phyloP scores from a whole-genome alignment of 1,140 invertebrate genomes.

The Rhyzopertha dominica region DNA sequence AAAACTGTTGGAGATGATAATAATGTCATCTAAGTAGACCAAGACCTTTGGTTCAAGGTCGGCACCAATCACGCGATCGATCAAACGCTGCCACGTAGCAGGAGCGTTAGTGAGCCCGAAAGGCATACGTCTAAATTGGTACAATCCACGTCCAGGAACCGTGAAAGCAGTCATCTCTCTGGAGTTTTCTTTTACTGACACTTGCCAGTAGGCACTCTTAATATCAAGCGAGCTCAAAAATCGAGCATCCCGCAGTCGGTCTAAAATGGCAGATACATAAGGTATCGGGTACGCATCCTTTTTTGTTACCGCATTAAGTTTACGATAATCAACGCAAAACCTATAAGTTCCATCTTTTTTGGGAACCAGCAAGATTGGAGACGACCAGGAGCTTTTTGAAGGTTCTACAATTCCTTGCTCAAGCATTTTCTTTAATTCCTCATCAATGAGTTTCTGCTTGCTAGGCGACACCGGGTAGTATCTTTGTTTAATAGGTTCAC shows the following conservation, averaged over 20 bases:
- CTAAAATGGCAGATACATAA: not conserved
- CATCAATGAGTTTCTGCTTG: slow-evolving; percentile 10
- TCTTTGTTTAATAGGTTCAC: slow-evolving; percentile 3
- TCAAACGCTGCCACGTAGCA: slow-evolving; percentile 5
- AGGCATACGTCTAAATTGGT: slow-evolving; percentile 9
- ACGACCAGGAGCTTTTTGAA: slow-evolving; percentile 16
- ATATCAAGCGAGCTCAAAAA: slow-evolving; percentile 32
- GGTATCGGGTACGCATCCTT: slow-evolving; percentile 2
- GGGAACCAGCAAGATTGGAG: slow-evolving; percentile 12
- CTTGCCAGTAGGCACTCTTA: slow-evolving; percentile 37
- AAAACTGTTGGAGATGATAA: slow-evolving; percentile 34
- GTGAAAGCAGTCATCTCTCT: slow-evolving; percentile 2
- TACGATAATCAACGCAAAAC: too few species aligned
- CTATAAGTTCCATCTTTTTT: not conserved
- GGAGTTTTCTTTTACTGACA: slow-evolving; percentile 25
- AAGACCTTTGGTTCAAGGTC: slow-evolving; percentile 2
- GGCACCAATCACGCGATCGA: not conserved
- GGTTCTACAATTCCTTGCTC: slow-evolving; percentile 21
- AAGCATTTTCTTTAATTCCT: slow-evolving; percentile 22
- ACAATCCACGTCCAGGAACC: slow-evolving; percentile 2
- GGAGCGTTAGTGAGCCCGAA: slow-evolving; percentile 1
- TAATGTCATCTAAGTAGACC: slow-evolving; percentile 31
- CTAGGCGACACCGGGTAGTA: slow-evolving; percentile 5
- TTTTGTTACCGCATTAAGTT: not conserved
- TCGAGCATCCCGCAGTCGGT: not conserved